Percentiles rank a stretch among this genome's conserved stretches.
Evolutionary conservation across 1,140 invertebrate species (phyloP).

Genomic region (Saccostrea glomerata): DNA sequence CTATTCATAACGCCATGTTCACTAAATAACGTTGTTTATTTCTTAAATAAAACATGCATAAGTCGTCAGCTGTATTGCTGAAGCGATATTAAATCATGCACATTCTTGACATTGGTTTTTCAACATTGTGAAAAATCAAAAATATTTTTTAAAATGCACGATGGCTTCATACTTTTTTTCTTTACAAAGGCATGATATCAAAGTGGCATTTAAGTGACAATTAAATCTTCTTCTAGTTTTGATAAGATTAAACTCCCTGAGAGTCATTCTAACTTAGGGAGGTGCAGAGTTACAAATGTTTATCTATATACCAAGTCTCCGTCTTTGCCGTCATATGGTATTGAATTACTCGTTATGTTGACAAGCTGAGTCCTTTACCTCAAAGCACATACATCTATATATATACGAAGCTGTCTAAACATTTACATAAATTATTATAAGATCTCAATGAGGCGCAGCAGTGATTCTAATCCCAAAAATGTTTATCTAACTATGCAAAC

Average conservation of each 20-base stretch:
- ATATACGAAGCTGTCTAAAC: background rate
- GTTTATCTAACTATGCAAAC: slow-evolving; percentile 3
- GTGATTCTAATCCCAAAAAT: background rate
- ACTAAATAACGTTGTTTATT: too few species aligned
- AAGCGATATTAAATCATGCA: too few species aligned
- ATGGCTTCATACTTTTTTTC: background rate
- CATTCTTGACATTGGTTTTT: too few species aligned
- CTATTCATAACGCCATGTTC: too few species aligned
- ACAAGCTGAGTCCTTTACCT: background rate
- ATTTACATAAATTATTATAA: slow-evolving; percentile 24
- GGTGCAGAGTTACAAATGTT: background rate
- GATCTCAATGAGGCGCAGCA: background rate
- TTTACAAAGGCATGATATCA: background rate
- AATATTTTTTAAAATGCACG: background rate
- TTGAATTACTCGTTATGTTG: slow-evolving; percentile 8
- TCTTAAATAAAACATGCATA: too few species aligned
- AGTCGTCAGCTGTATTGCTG: too few species aligned
- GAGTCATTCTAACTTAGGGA: background rate
- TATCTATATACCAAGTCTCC: background rate
- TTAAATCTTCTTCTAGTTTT: slow-evolving; percentile 17
- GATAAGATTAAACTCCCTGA: background rate
- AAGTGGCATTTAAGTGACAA: background rate
- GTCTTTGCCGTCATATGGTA: background rate
- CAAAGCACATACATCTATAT: background rate
- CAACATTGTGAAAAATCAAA: too few species aligned